Base-by-base conservation (phyloP, 2,888 invertebrate genomes). In the Eustalomyia histrio region DNA sequence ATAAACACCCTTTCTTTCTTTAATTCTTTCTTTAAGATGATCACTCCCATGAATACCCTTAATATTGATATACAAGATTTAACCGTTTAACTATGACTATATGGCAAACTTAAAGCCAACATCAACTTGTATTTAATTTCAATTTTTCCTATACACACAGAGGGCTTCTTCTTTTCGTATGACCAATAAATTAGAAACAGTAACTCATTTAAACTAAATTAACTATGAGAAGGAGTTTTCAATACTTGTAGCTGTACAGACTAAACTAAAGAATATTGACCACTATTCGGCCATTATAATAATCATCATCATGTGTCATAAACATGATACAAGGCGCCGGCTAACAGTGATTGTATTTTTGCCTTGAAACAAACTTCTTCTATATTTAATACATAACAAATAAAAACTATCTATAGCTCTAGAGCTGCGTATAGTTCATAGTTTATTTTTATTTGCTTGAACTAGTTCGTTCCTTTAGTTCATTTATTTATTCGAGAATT, bases 241-340 rank as follows among this genome's bases (percentile, higher is more conserved):
- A 24, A 57, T 50, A 17, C 24, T 16, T 69, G 47, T 12, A 39
- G 67, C 12, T 39, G 10, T 2, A 17, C 33, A 17, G 58, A 61
- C 60, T n/a, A n/a, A 65, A 53, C 50, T 58, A 55, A 69, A 71
- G 43, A 0, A 12, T 72, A 79, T 72, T 68, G 72, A 72, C 53
- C 79, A 73, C 75, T 24, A 79, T 79, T 83, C 76, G 79, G 74
- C 65, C 52, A 73, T 80, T 76, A 76, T 63, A 73, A 75, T 75
- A 86, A 88, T 86, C 84, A 83, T 86, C 86, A 85, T 88, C 89
- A 89, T 88, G 88, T 88, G 88, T 88, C 89, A 88, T 89, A 86
- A 86, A 85, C 87, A 87, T 88, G 88, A 87, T 88, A 85, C 84
- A 88, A 88, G 87, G 88, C 89, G 87, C 88, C 88, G 89, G 85